Evolutionary conservation across 2,888 invertebrate genomes (phyloP), one percentile per base, ranked within the genome.

Genomic region (Entomobrya proxima): DNA sequence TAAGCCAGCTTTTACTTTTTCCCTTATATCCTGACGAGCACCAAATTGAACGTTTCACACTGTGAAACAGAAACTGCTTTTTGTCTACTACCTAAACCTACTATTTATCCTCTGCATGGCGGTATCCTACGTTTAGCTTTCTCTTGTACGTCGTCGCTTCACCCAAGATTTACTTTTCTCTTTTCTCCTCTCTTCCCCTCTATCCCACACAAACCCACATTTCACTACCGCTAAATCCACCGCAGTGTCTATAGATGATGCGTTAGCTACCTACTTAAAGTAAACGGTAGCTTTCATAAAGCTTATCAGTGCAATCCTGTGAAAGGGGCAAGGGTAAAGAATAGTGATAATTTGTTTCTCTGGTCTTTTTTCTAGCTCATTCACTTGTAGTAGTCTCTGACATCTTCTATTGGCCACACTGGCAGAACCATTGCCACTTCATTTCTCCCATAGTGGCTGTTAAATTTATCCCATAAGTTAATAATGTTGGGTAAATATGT

Each of bases 321-420:
- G 24, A 15, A 32, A n/a, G 9, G 67, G 24, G 69, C 55, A 64
- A 47, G 50, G 55, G 58, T 77, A 32, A 30, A 78, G 21, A 18
- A 85, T 61, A 78, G 85, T 85, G 79, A 85, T 85, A 85, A 85
- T 85, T 85, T 85, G 85, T 85, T 85, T 74, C 74, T 74, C 15
- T 72, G 50, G 30, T 58, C 18, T 55, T 9, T 69, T 72, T 55
- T 72, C 52, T 52, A 32, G 50, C 52, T 18, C 74, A 74, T 74
- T 74, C 50, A 35, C 35, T 50, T 50, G 30, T 52, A 50, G 50
- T 50, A 52, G 15, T 30, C 27, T 15, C 11, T n/a, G 44, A 69
- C 24, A 72, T 47, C 13, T 55, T 75, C 55, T 58, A 58, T 9
- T 76, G 44, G 76, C 76, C 50, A 74, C 37, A 55, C 55, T 76